These are phyloP conservation scores for Hyposoter dolosus DNA, from an alignment of 2,888 invertebrate genomes.

Conservation along the genomic window DNA sequence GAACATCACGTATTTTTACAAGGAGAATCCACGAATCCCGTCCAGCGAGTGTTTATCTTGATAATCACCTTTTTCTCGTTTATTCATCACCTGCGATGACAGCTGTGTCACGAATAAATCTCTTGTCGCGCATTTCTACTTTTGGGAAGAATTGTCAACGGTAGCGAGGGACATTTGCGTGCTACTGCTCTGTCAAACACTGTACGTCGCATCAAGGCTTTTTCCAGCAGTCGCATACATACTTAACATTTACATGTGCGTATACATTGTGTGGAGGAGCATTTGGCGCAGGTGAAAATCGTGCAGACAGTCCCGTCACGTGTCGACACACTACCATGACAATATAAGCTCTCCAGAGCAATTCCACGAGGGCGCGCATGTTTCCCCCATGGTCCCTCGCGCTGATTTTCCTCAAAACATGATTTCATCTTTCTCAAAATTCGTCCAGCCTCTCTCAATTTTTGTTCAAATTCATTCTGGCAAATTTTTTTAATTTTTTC, in stretches of 20 bases:
- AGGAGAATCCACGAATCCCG: background rate
- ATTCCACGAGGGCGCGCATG: background rate
- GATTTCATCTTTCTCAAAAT: slow-evolving; percentile 23
- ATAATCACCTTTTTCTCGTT: slow-evolving; percentile 48
- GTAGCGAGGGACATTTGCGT: slow-evolving; percentile 39
- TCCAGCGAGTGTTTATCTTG: slow-evolving; percentile 9
- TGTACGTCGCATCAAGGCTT: slow-evolving; percentile 38
- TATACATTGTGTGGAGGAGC: slow-evolving; percentile 28
- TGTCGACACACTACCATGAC: slow-evolving; percentile 33
- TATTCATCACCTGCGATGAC: background rate
- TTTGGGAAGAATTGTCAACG: slow-evolving; percentile 16
- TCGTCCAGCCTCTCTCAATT: background rate
- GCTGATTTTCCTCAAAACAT: background rate
- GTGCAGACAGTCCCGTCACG: slow-evolving; percentile 39
- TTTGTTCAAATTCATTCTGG: background rate
- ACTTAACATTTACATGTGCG: background rate
- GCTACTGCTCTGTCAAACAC: slow-evolving; percentile 54
- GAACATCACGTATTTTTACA: slow-evolving; percentile 28
- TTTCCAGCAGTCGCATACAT: slow-evolving; percentile 5
- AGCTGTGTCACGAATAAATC: slow-evolving; percentile 51
- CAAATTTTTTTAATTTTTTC: background rate
- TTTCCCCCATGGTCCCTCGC: background rate
- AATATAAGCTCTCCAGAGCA: slow-evolving; percentile 36
- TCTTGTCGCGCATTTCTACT: background rate
- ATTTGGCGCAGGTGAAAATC: slow-evolving; percentile 43